These are phyloP conservation scores for Sanderia malayensis DNA, from an alignment of 30 jellyfish, hydroid and myxozoan species.

Conservation along the genomic window DNA sequence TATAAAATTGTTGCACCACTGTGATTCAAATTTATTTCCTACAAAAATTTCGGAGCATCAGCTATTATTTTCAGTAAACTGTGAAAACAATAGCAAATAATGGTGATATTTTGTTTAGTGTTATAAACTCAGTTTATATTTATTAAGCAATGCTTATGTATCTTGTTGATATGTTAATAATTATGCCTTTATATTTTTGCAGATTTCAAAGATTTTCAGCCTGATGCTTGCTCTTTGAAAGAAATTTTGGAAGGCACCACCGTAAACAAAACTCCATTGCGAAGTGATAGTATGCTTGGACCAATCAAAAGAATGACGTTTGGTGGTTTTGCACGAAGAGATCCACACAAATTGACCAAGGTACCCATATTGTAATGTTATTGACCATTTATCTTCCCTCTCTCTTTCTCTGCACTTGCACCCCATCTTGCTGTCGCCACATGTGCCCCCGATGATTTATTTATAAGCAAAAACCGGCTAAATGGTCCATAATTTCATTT, in stretches of 20 bases:
- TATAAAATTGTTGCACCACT: neutral
- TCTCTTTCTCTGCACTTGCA: too few species aligned
- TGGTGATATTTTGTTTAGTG: too few species aligned
- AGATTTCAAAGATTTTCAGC: conserved; percentile 36
- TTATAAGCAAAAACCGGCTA: too few species aligned
- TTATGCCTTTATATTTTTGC: neutral
- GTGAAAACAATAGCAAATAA: neutral
- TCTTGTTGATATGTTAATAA: neutral
- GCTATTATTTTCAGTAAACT: too few species aligned
- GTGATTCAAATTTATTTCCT: neutral
- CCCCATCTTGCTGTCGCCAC: too few species aligned
- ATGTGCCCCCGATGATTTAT: too few species aligned
- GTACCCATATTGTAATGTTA: too few species aligned
- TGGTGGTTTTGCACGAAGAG: neutral
- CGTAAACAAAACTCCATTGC: conserved; percentile 12
- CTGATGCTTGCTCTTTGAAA: conserved; percentile 11
- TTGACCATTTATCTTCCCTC: too few species aligned
- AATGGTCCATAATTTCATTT: too few species aligned
- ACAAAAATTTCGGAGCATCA: neutral
- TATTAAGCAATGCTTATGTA: neutral
- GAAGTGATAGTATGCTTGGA: conserved; percentile 6
- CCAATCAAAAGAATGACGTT: conserved; percentile 6
- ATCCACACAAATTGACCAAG: neutral
- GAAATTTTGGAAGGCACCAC: conserved; percentile 19
- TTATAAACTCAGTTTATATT: neutral